Percentiles rank a stretch among this genome's conserved stretches.
These are phyloP conservation scores for Mesorhabditis sp. DNA, from an alignment of 2,888 invertebrate species.

Conservation along the genomic window DNA sequence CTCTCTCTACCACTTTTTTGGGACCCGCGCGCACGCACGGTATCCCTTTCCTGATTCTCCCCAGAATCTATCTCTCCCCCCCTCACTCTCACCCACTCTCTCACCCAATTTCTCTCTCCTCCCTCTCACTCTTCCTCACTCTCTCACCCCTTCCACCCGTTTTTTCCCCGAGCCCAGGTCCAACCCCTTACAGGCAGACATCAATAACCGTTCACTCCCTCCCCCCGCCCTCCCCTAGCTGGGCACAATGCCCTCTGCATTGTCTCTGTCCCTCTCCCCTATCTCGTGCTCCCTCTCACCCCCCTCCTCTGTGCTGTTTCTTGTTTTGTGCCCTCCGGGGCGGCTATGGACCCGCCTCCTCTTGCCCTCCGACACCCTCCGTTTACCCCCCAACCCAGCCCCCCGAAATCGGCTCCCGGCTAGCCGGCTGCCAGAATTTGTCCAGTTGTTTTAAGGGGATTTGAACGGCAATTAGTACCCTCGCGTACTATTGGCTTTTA, in stretches of 20 bases:
- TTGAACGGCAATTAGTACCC: too few species aligned
- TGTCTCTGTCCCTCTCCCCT: not conserved
- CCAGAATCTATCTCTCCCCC: not conserved
- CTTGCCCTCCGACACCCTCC: too few species aligned
- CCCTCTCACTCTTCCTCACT: not conserved
- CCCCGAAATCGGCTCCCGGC: too few species aligned
- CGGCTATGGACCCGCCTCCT: too few species aligned
- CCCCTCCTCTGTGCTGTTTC: not conserved
- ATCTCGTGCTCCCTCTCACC: not conserved
- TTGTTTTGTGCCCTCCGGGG: not conserved
- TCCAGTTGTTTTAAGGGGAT: too few species aligned
- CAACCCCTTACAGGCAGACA: too few species aligned
- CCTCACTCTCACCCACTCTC: not conserved
- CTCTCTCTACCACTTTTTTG: too few species aligned
- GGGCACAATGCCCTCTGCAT: not conserved
- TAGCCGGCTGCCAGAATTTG: too few species aligned
- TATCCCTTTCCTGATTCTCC: too few species aligned
- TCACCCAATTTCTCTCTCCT: not conserved
- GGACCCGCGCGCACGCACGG: too few species aligned
- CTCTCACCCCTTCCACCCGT: not conserved
- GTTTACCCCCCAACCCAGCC: too few species aligned
- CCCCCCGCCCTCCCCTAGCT: not conserved
- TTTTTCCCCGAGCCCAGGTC: not conserved
- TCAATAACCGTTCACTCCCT: not conserved
- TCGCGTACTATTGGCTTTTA: too few species aligned